Base-by-base conservation (phyloP, 2,888 invertebrate genomes). In the Lasioglossum leucozonium region DNA sequence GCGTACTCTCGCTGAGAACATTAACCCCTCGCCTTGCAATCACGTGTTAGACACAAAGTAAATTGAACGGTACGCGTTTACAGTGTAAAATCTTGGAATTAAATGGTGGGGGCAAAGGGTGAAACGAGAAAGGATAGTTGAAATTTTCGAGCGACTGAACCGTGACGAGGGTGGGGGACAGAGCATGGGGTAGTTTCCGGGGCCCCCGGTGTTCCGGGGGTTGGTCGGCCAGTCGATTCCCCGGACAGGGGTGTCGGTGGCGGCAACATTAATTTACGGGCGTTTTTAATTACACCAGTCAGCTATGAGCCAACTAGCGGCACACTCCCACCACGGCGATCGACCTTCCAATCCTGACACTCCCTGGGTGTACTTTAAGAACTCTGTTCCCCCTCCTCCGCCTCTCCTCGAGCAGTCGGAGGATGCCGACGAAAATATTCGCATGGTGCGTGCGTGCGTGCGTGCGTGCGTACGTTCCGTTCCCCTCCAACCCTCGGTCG, bases 341-440 rank as follows among this genome's bases (percentile, higher is more conserved):
- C 85, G 85, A 87, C 81, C 88, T 89, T 89, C 89, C 88, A 89
- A 89, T 89, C 87, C 85, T 85, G 87, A 88, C 83, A 84, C 85
- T 85, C 83, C 81, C 80, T 85, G 85, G 82, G 82, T 87, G 85
- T 86, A 85, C 85, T 87, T 90, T 81, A 83, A 87, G 84, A 87
- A 81, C 84, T 71, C 81, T 72, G 85, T 80, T 83, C 85, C 80
- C 81, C 82, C 82, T 77, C 72, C 82, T 84, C 58, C n/a, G 67
- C 82, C 76, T 81, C 77, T 81, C 78, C 83, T 51, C 77, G 65
- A 44, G 84, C 77, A 74, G 73, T 76, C 34, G 40, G 80, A 74
- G 77, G 58, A 81, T 55, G 72, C 79, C 75, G 79, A 83, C 71
- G 62, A 87, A 89, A 88, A 90, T 90, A 90, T 88, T 84, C 83